These are phyloP conservation scores for Julus scandinavius DNA, from an alignment of 2,888 invertebrate genomes.

Conservation along the genomic window DNA sequence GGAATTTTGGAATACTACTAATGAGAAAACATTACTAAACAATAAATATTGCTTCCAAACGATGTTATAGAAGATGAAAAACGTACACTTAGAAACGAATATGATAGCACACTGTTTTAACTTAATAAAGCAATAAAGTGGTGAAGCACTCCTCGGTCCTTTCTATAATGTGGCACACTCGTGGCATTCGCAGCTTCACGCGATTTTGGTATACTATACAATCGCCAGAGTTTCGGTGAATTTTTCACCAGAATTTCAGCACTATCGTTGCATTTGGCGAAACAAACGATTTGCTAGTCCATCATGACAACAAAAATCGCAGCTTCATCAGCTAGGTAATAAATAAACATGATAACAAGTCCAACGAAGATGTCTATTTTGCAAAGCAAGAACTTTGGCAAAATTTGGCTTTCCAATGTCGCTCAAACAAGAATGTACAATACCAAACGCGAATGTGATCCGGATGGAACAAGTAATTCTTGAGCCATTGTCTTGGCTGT, in stretches of 20 bases:
- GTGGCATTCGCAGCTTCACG: background rate
- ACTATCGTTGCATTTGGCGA: background rate
- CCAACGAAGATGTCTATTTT: background rate
- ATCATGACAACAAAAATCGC: background rate
- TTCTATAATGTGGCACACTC: background rate
- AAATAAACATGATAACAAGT: background rate
- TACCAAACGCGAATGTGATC: background rate
- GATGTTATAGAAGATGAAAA: background rate
- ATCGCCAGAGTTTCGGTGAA: background rate
- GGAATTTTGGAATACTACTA: background rate
- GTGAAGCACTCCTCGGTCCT: background rate
- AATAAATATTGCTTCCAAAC: background rate
- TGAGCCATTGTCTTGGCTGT: background rate
- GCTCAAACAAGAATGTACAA: background rate
- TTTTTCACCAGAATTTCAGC: background rate
- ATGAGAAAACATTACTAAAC: background rate
- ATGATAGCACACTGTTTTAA: background rate
- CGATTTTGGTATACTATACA: background rate
- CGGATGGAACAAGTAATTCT: background rate
- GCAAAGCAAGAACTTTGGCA: background rate
- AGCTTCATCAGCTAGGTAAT: background rate
- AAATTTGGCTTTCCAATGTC: background rate
- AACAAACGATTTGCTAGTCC: background rate
- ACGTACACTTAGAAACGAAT: background rate
- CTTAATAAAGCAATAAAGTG: background rate